Evolutionary conservation across 2,888 invertebrate species (phyloP).

Genomic region (Thereva nobilitata): DNA sequence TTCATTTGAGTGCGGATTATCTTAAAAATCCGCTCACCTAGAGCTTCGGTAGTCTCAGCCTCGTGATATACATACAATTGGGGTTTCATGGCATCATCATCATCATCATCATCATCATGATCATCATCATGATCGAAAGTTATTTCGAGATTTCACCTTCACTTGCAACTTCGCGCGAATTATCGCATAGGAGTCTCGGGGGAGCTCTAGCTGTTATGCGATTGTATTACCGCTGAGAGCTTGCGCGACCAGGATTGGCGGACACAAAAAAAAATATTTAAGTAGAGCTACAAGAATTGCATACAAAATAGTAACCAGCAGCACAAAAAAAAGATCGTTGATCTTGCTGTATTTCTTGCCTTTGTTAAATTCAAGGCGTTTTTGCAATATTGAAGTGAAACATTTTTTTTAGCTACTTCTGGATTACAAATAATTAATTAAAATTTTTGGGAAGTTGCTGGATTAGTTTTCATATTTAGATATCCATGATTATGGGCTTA

Average conservation of each 20-base stretch:
- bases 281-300: conserved; percentile 17
- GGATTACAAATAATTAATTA: conserved; percentile 6
- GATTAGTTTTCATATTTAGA: not conserved
- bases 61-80: too few relatives aligned
- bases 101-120: not conserved
- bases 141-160: conserved; percentile 34
- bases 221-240: not conserved
- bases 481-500: not conserved
- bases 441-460: not conserved
- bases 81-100: too few relatives aligned
- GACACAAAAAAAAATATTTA: conserved; percentile 2
- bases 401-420: conserved; percentile 7
- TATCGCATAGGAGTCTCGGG: too few relatives aligned
- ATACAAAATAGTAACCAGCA: conserved; percentile 17
- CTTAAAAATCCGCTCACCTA: too few relatives aligned
- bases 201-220: too few relatives aligned
- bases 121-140: conserved; percentile 13
- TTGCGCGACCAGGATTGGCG: conserved; percentile 20
- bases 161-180: not conserved
- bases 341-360: conserved; percentile 5
- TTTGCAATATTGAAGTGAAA: conserved; percentile 13
- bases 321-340: conserved; percentile 1
- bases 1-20: too few relatives aligned
- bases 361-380: conserved; percentile 18
- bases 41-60: too few relatives aligned